Evolutionary conservation across 2,888 invertebrate species (phyloP).

Genomic region (Cryptus armator): DNA sequence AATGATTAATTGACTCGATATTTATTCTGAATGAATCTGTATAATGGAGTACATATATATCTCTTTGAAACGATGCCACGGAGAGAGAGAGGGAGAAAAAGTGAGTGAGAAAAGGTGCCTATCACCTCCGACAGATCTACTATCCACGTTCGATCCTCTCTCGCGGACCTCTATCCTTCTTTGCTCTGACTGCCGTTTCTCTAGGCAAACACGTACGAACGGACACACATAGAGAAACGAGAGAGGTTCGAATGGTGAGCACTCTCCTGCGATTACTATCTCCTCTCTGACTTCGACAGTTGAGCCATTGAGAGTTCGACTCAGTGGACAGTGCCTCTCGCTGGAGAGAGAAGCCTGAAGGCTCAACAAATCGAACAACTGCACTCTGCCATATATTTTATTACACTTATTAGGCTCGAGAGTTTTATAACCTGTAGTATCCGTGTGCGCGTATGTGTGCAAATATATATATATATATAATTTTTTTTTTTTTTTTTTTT

Average conservation of each 20-base stretch:
- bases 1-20: no score
- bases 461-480: background rate
- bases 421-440: background rate
- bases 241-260: background rate
- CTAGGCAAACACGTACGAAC: background rate
- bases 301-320: conserved; percentile 21
- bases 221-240: background rate
- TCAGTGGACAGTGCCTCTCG: background rate
- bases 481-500: no score
- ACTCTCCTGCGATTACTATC: conserved; percentile 28
- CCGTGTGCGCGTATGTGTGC: no score
- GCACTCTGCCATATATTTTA: conserved; percentile 9
- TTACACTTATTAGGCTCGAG: background rate
- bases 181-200: conserved; percentile 14
- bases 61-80: conserved; percentile 1
- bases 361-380: conserved; percentile 21
- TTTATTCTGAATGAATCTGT: background rate
- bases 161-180: background rate
- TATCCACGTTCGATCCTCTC: conserved; percentile 1
- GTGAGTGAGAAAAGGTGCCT: background rate
- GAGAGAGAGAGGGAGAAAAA: background rate
- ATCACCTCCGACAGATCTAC: conserved; percentile 18
- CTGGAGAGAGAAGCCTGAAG: conserved; percentile 5
- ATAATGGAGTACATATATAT: background rate
- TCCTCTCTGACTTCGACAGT: conserved; percentile 11